A percentile compares a stretch with the other conserved stretches of the same genome.
Conservation (phyloP, 2,797 vertebrate genomes). For the Tauraco hartlaubi region DNA sequence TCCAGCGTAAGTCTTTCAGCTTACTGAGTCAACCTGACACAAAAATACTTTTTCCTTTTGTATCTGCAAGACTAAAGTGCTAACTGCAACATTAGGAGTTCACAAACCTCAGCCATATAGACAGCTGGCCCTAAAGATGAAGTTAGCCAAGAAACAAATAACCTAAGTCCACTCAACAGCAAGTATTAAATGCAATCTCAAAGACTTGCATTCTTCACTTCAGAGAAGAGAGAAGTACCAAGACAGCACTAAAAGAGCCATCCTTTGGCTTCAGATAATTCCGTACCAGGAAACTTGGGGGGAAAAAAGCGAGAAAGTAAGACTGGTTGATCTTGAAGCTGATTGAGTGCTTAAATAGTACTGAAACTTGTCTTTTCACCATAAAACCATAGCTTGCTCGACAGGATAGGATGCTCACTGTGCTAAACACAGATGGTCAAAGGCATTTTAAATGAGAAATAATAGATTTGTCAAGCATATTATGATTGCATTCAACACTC, state of each 20-base stretch:
- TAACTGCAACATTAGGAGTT: background rate
- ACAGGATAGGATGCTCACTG: background rate
- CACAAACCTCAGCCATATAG: background rate
- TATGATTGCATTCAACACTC: background rate
- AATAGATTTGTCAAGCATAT: background rate
- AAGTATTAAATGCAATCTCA: background rate
- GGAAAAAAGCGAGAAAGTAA: background rate
- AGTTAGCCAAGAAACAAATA: background rate
- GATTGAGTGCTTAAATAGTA: background rate
- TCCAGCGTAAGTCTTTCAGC: background rate
- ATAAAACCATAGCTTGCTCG: background rate
- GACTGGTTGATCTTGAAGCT: background rate
- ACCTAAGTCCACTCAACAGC: background rate
- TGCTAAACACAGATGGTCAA: background rate
- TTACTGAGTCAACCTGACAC: background rate
- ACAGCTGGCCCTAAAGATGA: background rate
- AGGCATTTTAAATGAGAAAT: background rate
- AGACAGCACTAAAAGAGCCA: background rate
- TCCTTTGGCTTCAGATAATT: background rate
- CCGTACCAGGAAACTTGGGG: background rate
- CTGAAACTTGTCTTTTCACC: background rate
- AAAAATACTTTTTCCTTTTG: background rate
- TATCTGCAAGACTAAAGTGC: background rate
- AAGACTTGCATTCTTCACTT: background rate
- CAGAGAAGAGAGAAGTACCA: background rate